Percentiles rank a stretch among this genome's conserved stretches.
Evolutionary conservation across 1,140 invertebrate species (phyloP).

Genomic region (Doryteuthis pealeii): DNA sequence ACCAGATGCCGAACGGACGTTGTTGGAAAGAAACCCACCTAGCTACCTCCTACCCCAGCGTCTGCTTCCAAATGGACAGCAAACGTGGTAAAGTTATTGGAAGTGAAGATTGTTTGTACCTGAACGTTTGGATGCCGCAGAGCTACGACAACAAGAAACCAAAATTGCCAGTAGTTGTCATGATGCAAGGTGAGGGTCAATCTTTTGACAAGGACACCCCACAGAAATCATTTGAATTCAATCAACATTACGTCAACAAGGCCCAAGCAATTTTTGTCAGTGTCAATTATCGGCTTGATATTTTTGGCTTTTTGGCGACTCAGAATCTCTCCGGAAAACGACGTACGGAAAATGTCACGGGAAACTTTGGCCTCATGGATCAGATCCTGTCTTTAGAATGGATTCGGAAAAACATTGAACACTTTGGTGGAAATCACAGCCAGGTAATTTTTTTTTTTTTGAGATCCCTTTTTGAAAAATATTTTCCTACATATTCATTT

Average conservation of each 20-base stretch:
- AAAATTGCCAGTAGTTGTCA: neutral
- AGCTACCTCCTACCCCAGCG: neutral
- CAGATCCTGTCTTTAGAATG: neutral
- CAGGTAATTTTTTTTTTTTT: neutral
- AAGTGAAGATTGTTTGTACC: neutral
- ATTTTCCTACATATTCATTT: no score
- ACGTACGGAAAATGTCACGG: neutral
- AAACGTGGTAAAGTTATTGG: neutral
- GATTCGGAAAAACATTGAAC: constrained; percentile 5
- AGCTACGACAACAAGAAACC: neutral
- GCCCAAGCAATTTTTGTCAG: neutral
- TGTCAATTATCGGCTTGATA: neutral
- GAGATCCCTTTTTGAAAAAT: neutral
- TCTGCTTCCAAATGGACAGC: neutral
- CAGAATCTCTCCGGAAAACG: neutral
- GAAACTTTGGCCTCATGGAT: constrained; percentile 5
- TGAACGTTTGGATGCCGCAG: neutral
- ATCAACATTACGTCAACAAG: neutral
- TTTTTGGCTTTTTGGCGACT: constrained; percentile 2
- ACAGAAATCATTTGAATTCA: neutral
- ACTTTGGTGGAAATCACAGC: neutral
- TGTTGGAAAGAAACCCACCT: neutral
- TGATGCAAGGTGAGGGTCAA: constrained; percentile 4
- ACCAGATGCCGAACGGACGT: neutral
- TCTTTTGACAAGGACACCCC: neutral